Conservation (phyloP, 2,113 vertebrate genomes). For the Ursus arctos region DNA sequence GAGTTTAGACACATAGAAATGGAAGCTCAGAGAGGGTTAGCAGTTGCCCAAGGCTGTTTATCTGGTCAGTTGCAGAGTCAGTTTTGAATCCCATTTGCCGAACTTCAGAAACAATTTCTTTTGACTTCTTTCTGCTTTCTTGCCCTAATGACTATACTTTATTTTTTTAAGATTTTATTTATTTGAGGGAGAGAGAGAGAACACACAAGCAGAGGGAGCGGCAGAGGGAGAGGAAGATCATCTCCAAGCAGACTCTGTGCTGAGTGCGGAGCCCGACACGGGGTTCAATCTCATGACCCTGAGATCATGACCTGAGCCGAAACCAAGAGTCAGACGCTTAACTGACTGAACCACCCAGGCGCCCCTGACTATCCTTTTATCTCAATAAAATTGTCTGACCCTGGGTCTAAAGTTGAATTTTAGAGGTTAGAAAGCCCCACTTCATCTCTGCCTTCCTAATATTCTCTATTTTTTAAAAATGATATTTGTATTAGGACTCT, state of each 20-base stretch:
- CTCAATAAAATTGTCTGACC: not conserved
- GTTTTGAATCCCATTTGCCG: not conserved
- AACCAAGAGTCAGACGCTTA: not conserved
- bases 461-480: not conserved
- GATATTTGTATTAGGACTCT: not conserved
- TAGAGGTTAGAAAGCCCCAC: constrained; percentile 3
- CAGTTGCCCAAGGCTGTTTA: no score
- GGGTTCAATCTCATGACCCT: not conserved
- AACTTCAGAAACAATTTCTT: not conserved
- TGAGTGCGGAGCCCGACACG: not conserved
- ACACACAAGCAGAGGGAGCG: not conserved
- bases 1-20: not conserved
- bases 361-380: not conserved
- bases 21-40: not conserved
- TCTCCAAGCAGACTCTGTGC: not conserved
- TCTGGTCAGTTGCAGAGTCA: not conserved
- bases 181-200: not conserved
- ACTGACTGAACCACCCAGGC: not conserved
- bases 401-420: constrained; percentile 25
- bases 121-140: not conserved
- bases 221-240: not conserved
- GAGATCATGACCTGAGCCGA: not conserved
- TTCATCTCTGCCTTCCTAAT: not conserved
- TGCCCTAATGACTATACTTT: not conserved
- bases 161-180: not conserved